phyloP scores from a whole-genome alignment of 2,113 vertebrate genomes.

The Saiga tatarica region DNA sequence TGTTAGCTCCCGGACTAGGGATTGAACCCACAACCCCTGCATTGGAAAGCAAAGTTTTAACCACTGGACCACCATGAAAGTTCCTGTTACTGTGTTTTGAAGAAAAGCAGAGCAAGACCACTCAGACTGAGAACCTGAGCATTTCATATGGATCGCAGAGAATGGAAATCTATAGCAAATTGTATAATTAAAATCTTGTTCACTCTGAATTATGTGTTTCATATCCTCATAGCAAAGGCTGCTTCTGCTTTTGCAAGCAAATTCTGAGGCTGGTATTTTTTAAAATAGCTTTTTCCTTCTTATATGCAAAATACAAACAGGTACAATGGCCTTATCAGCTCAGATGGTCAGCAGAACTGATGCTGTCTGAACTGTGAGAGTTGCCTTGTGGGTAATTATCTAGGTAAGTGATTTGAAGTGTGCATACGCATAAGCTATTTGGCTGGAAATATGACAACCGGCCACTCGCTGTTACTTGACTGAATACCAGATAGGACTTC shows the following conservation, averaged over 20 bases:
- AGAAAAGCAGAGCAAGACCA: not conserved
- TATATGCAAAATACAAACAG: not conserved
- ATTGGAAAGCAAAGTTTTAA: not conserved
- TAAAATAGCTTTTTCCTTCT: not conserved
- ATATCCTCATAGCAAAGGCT: not conserved
- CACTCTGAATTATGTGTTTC: not conserved
- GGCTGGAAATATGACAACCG: not conserved
- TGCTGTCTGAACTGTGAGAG: not conserved
- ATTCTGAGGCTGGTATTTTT: not conserved
- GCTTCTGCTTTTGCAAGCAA: constrained; percentile 3
- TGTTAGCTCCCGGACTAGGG: not conserved
- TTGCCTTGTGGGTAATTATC: not conserved
- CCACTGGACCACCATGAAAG: not conserved
- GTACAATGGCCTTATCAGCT: not conserved
- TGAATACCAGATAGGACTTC: not conserved
- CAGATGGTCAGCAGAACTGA: not conserved
- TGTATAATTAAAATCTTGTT: constrained; percentile 2
- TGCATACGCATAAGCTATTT: not conserved
- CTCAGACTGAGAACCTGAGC: not conserved
- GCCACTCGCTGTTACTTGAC: not conserved
- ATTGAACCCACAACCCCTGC: not conserved
- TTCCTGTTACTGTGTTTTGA: constrained; percentile 50
- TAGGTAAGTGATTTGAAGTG: not conserved
- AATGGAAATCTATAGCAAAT: not conserved
- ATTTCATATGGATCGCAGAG: not conserved